Evolutionary conservation across 2,797 vertebrate genomes (phyloP).

Genomic region (Sebastiscus albofasciatus): DNA sequence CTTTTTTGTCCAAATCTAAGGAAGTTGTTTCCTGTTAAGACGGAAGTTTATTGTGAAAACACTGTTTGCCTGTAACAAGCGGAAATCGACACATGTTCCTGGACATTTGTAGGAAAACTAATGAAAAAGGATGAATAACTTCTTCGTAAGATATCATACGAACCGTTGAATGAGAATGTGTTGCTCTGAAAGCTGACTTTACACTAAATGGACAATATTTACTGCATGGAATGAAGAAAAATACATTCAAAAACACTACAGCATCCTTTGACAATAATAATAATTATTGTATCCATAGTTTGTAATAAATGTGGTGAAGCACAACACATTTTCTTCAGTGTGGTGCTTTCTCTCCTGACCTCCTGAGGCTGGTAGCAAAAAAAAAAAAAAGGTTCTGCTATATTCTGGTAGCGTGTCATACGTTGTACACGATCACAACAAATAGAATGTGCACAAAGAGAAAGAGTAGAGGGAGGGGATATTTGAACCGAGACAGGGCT

Average conservation of each 20-base stretch:
- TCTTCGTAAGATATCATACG: no score
- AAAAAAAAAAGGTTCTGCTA: slow-evolving; percentile 7
- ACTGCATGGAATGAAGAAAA: background rate
- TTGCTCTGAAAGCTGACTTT: background rate
- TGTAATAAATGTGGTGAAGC: background rate
- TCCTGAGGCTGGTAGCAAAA: background rate
- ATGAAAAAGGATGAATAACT: no score
- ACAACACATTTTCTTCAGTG: background rate
- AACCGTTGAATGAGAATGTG: no score
- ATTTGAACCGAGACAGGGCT: slow-evolving; percentile 53
- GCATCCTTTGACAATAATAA: background rate
- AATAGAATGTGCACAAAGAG: slow-evolving; percentile 52
- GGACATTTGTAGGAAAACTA: no score
- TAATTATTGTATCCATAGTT: background rate
- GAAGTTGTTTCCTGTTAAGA: no score
- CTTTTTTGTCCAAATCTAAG: no score
- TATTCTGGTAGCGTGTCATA: slow-evolving; percentile 23
- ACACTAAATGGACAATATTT: background rate
- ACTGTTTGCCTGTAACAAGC: no score
- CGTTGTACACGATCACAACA: slow-evolving; percentile 41
- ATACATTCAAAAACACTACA: background rate
- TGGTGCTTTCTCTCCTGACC: background rate
- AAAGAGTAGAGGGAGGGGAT: slow-evolving; percentile 26
- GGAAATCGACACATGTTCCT: no score
- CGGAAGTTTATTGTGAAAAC: no score